These are phyloP conservation scores for Cordilura impudica DNA, from an alignment of 2,888 invertebrate species.

Conservation along the genomic window DNA sequence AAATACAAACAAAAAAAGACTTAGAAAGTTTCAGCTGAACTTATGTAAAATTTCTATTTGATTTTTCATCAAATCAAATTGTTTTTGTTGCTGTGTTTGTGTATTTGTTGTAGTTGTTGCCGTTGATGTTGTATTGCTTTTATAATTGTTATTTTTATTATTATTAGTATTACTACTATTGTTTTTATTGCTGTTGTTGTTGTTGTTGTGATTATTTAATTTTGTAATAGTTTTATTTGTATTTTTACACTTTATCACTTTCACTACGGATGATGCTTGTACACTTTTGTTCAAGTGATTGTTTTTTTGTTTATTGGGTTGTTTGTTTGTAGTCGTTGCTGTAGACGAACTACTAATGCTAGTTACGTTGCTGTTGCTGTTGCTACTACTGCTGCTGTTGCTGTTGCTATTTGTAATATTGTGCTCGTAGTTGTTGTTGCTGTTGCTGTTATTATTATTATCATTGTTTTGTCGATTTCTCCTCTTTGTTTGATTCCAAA, in stretches of 20 bases:
- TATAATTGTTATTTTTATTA: conserved; percentile 39
- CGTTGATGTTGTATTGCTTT: conserved; percentile 55
- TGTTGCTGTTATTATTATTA: conserved; percentile 61
- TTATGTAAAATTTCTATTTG: conserved; percentile 60
- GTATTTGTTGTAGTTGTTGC: conserved; percentile 63
- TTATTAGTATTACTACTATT: conserved; percentile 64
- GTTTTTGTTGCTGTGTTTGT: conserved; percentile 64
- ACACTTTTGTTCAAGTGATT: not conserved
- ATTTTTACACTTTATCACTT: conserved; percentile 62
- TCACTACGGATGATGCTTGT: conserved; percentile 36
- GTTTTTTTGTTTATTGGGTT: conserved; percentile 36
- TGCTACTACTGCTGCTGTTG: not conserved
- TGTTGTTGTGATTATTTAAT: conserved; percentile 56
- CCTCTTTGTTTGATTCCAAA: conserved; percentile 76
- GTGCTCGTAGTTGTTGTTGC: conserved; percentile 36
- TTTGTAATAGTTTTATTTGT: conserved; percentile 56
- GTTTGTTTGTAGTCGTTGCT: conserved; percentile 16
- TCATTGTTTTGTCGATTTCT: conserved; percentile 75
- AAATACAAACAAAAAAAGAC: too few relatives aligned
- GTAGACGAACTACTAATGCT: conserved; percentile 14
- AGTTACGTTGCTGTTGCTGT: conserved; percentile 25
- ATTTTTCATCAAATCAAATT: conserved; percentile 60
- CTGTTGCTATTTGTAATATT: conserved; percentile 7
- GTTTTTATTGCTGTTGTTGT: conserved; percentile 53
- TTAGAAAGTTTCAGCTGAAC: conserved; percentile 59